Evolutionary conservation across 2,797 vertebrate species (phyloP), one percentile per base, ranked within the genome.

Genomic region (Notoglanidium macrostoma): DNA sequence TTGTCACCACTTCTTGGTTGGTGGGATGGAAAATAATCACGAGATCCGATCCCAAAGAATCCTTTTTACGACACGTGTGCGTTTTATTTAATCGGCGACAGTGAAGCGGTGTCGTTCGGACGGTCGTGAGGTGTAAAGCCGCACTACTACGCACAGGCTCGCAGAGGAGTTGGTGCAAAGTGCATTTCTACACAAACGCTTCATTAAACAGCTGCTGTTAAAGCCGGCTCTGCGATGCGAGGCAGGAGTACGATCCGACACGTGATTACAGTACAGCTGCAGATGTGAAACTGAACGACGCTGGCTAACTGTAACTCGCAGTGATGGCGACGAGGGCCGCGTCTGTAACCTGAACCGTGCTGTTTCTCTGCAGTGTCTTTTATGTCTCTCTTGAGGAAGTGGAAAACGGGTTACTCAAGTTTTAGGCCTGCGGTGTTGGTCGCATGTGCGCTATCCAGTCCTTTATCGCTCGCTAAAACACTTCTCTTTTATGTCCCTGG

Each of bases 381-480:
- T 29, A 83, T 88, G 89, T 91, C 87, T 91, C 91, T 73, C 23
- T 68, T 68, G 81, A 87, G 89, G 89, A 93, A 94, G 93, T 93
- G 89, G 91, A 94, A 91, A 96, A 96, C 95, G 92, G 94, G 95
- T 95, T 94, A 91, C 91, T 93, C 94, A 85, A 92, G 93, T 94
- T 94, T 88, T 92, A 86, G 83, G 80, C 65, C 87, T 63, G 84
- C 86, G 90, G 90, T 87, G 83, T 89, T 89, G 89, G 90, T 91
- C 87, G 91, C 81, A 73, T 83, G 51, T 70, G 91, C 70, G 89
- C 88, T 89, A 74, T 89, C 87, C 89, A 88, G 83, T 87, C 85
- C 67, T 90, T 89, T 89, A 91, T 90, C 86, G 80, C 49, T 89
- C 88, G 85, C 86, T 86, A 77, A 87, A 90, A 89, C 84, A 93